Conservation (phyloP, 2,113 vertebrate species). For the Redunca redunca region DNA sequence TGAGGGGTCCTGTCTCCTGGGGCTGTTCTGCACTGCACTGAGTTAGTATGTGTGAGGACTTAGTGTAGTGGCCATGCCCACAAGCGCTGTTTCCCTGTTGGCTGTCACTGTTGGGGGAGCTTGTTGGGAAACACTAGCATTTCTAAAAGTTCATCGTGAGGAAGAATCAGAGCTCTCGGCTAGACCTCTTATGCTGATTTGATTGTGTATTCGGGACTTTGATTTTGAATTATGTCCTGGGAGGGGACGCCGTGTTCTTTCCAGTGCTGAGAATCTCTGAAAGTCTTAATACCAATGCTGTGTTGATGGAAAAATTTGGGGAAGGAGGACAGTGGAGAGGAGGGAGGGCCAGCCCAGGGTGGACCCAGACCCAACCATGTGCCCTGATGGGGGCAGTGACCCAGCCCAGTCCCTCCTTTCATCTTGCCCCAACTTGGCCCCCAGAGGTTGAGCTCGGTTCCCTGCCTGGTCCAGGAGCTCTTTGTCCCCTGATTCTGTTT, state of each 20-base stretch:
- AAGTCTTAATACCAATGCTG: neutral
- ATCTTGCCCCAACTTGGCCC: neutral
- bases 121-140: neutral
- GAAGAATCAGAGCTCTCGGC: neutral
- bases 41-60: neutral
- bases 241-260: neutral
- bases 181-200: neutral
- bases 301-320: neutral
- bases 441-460: neutral
- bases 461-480: neutral
- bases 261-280: neutral
- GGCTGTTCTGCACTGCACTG: too few species aligned
- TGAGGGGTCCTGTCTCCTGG: neutral
- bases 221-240: neutral
- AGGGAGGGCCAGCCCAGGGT: too few species aligned
- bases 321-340: neutral
- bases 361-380: neutral
- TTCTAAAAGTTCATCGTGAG: too few species aligned
- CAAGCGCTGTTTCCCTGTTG: fast-evolving
- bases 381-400: neutral
- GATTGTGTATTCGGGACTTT: neutral
- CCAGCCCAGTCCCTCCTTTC: neutral
- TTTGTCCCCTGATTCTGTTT: neutral
- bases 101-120: neutral
- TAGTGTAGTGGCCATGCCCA: neutral